A percentile compares a stretch with the other conserved stretches of the same genome.
These are phyloP conservation scores for Achatina immaculata DNA, from an alignment of 1,140 invertebrate species.

Conservation along the genomic window DNA sequence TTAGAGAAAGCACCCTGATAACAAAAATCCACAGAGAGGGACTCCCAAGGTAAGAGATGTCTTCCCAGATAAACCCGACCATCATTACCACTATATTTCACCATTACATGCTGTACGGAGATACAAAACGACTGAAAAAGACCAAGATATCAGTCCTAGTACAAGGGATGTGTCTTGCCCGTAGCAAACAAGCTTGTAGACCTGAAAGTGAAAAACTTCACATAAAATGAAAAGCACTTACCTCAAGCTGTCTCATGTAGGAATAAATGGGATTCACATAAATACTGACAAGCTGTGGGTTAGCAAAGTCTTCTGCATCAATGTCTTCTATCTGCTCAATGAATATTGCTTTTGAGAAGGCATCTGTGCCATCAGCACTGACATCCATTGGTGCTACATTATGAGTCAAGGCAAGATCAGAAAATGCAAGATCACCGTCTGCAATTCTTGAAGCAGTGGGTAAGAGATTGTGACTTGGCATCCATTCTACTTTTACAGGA, in stretches of 20 bases:
- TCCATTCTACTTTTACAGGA: conserved; percentile 29
- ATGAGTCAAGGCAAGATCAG: conserved; percentile 11
- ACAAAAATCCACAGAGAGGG: no score
- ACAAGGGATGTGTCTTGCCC: no score
- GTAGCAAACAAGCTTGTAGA: no score
- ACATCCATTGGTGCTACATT: conserved; percentile 60
- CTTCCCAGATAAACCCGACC: no score
- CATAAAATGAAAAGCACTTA: no score
- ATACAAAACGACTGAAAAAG: no score
- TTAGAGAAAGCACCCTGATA: no score
- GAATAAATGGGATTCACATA: conserved; percentile 89
- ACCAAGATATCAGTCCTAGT: no score
- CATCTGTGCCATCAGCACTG: conserved; percentile 58
- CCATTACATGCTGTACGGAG: no score
- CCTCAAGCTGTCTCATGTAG: conserved; percentile 83
- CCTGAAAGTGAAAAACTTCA: no score
- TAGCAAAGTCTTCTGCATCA: conserved; percentile 81
- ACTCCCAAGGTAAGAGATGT: no score
- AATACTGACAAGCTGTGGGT: conserved; percentile 83
- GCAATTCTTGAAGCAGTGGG: not conserved
- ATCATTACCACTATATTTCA: no score
- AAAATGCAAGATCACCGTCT: not conserved
- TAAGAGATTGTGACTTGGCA: conserved; percentile 21
- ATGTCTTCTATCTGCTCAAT: conserved; percentile 75
- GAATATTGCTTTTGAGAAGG: conserved; percentile 56